Evolutionary conservation across 2,888 invertebrate species (phyloP).

Genomic region (Caenorhabditis zanzibari): DNA sequence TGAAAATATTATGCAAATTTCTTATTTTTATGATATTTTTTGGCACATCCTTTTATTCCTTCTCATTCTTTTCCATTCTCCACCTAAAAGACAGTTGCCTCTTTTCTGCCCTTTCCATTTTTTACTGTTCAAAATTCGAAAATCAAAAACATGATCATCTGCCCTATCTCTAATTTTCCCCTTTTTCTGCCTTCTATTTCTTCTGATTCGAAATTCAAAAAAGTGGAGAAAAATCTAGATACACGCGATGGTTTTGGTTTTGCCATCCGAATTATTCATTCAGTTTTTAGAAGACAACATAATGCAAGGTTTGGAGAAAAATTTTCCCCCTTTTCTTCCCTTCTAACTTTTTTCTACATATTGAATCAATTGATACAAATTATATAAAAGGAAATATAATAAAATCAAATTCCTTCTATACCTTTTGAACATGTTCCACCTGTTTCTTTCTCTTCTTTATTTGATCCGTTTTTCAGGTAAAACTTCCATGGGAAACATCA

Average conservation of each 20-base stretch:
- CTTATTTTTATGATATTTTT: not conserved
- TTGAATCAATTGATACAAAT: slow-evolving; percentile 1
- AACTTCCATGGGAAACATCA: slow-evolving; percentile 16
- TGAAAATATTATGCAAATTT: no score
- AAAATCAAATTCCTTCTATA: slow-evolving; percentile 7
- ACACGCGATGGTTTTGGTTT: slow-evolving; percentile 25
- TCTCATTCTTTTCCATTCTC: not conserved
- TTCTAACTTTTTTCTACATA: not conserved
- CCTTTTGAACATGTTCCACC: not conserved
- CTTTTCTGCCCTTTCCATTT: not conserved
- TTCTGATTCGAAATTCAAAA: slow-evolving; percentile 11
- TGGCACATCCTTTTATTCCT: not conserved
- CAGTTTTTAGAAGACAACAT: slow-evolving; percentile 13
- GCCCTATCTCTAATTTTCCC: slow-evolving; percentile 15
- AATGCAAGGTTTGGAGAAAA: not conserved
- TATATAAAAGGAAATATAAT: slow-evolving; percentile 6
- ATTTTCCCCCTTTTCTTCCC: not conserved
- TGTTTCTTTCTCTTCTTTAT: no score
- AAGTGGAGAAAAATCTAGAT: slow-evolving; percentile 10
- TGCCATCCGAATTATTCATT: slow-evolving; percentile 29
- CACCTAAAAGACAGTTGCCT: not conserved
- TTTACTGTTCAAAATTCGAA: slow-evolving; percentile 13
- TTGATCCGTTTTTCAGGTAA: not conserved
- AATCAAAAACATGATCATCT: slow-evolving; percentile 13
- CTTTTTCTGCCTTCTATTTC: not conserved